Percentiles rank a stretch among this genome's conserved stretches.
These are phyloP conservation scores for Rostratula benghalensis DNA, from an alignment of 2,113 vertebrate genomes.

Conservation along the genomic window DNA sequence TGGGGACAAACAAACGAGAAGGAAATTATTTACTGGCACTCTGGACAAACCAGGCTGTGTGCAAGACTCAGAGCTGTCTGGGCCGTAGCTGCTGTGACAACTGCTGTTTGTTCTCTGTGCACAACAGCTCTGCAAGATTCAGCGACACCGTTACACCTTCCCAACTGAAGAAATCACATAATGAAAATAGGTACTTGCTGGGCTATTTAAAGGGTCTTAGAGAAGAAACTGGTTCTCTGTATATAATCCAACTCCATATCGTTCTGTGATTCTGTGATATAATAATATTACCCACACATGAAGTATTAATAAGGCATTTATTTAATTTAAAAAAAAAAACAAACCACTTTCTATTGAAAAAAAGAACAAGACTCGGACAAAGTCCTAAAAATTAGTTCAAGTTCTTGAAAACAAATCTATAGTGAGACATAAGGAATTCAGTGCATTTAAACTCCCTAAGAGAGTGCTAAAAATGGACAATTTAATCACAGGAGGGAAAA, in stretches of 20 bases:
- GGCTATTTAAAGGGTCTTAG: neutral
- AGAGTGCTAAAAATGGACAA: neutral
- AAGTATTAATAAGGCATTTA: neutral
- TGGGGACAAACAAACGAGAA: neutral
- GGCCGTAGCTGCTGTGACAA: neutral
- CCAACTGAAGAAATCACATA: neutral
- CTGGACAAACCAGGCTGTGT: neutral
- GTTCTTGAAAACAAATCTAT: neutral
- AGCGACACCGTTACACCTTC: neutral
- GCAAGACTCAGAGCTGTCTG: neutral
- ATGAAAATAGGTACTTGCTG: neutral
- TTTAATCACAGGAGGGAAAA: neutral
- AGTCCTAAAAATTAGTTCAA: neutral
- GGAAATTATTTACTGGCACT: neutral
- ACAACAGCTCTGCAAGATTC: neutral
- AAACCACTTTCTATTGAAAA: neutral
- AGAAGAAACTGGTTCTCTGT: neutral
- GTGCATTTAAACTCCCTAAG: neutral
- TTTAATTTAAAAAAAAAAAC: neutral
- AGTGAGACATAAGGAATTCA: neutral
- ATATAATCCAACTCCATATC: too few species aligned
- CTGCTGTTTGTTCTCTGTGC: neutral
- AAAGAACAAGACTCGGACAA: neutral
- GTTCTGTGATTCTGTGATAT: too few species aligned
- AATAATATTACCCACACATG: neutral